Base-by-base conservation (phyloP, 2,888 invertebrate genomes). In the Eremobia ochroleuca region DNA sequence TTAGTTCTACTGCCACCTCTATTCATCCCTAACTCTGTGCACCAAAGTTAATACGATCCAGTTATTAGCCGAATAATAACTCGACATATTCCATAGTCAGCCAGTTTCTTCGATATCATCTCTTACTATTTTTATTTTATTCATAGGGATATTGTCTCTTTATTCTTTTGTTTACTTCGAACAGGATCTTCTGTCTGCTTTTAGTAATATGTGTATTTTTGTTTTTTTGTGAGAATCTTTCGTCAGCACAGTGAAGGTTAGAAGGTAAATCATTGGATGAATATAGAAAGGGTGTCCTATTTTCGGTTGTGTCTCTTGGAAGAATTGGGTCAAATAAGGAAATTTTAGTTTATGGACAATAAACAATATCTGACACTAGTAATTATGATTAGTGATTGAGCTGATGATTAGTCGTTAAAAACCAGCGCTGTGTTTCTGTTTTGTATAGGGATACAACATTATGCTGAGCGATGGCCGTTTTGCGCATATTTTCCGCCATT, bases 121-220 rank as follows among this genome's bases (percentile, higher is more conserved):
- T 94, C 91, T 79, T 92, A 92, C 93, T 95, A 96, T 97, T 96
- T 96, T 96, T 96, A 97, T 97, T 97, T 97, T 97, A 97, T 97
- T 96, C 97, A 97, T 97, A 96, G 96, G 93, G 91, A 89, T 34
- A 61, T 77, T 87, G 90, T 89, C 92, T 95, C 94, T 96, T 96
- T 96, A 97, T 97, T 93, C 94, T 91, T 94, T 96, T 97, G 96
- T 96, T 97, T 96, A 96, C 96, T 91, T 86, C 88, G 78, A 85
- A 77, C 78, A 81, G 59, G 31, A 82, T 43, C 58, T 75, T 66
- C 78, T 70, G 86, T 85, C 77, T 80, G 71, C 77, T 76, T 80
- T 88, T 76, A 77, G 85, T 87, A 87, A 83, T 85, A 82, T 86
- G 80, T 83, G 81, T 89, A 80, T 85, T 87, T 85, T 88, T 87